Base-by-base conservation (phyloP, 2,888 invertebrate species). In the Nezara viridula region DNA sequence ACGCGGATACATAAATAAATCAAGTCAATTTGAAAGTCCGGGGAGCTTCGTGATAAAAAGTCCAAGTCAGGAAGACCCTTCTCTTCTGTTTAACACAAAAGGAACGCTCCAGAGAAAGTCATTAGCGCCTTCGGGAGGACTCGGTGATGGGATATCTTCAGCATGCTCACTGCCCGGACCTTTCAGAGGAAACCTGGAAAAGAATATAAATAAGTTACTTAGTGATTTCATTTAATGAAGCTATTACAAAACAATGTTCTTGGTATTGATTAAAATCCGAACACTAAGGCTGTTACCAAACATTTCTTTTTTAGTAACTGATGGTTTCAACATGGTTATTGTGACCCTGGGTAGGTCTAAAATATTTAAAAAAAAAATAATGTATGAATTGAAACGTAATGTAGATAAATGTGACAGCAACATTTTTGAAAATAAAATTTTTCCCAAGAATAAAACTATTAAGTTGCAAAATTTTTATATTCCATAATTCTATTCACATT, bases 21-120 rank as follows among this genome's bases (percentile, higher is more conserved):
- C 81, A 81, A 81, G 81, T 81, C 81, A 81, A 81, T 47, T 81
- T 81, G 81, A 81, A 81, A 81, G 81, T 81, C 81, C 14, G 7
- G 6, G 81, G 44, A 40, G 44, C 81, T 81, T n/a, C 81, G 44
- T 47, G 81, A 81, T 81, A 81, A 44, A 81, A 81, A 81, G 81
- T 14, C 44, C n/a, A 81, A 81, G 81, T 81, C 81, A 81, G 81
- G 81, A 81, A 81, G 81, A 81, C 10, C 44, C 44, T 47, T 81
- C 81, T 81, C 81, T 81, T 40, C 81, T 81, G 24, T 81, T 81
- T 81, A 81, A 14, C 44, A 81, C 81, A 81, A 81, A 81, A 81
- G 81, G 81, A 81, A 81, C 81, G 21, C 5, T 81, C 24, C 81
- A 47, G 81, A 81, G 81, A 81, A 81, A 81, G 81, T 81, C 81